Evolutionary conservation across 2,113 vertebrate genomes (phyloP), one percentile per base, ranked within the genome.

Genomic region (Coryphaenoides rupestris): DNA sequence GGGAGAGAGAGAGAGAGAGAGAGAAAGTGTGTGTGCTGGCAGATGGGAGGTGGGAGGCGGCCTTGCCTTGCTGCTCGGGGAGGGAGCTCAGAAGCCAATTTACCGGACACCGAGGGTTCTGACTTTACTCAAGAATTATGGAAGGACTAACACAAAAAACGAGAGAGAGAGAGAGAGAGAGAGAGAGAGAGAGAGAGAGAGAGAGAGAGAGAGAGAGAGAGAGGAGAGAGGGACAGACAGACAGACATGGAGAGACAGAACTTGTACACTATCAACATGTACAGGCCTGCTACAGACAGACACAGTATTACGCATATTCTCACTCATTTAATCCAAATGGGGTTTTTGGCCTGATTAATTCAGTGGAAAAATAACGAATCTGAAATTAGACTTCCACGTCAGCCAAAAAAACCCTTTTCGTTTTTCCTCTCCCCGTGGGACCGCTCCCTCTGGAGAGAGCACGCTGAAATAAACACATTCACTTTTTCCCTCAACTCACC

Each of bases 81-180:
- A 66, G 47, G 19, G 21, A 21, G 66, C 23, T 77, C 57, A 74
- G 40, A 47, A 72, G 69, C 77, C 75, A 82, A 75, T 65, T 2
- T 7, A 58, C 69, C 40, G 68, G 52, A 64, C 28, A 47, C 5
- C 19, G 49, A 49, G 69, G 54, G 53, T 45, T 72, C 28, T 61
- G 64, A 62, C 21, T 69, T 26, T 60, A 64, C 46, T 78, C 57
- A 65, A n/a, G 55, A 66, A 33, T 77, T 58, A 67, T 55, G 53
- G 16, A 26, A 58, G 7, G 19, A 47, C 67, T 64, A 5, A 6
- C 24, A 26, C 24, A 26, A 26, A 26, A 26, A 26, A 26, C 24
- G 14, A 58, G 15, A 54, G 47, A 40, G 33, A 33, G 28, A 33
- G 33, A 40, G 33, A 40, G 33, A 40, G 33, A 40, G 6, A 40